phyloP scores from a whole-genome alignment of 2,797 vertebrate species.

The Neosilurus hyrtlii region DNA sequence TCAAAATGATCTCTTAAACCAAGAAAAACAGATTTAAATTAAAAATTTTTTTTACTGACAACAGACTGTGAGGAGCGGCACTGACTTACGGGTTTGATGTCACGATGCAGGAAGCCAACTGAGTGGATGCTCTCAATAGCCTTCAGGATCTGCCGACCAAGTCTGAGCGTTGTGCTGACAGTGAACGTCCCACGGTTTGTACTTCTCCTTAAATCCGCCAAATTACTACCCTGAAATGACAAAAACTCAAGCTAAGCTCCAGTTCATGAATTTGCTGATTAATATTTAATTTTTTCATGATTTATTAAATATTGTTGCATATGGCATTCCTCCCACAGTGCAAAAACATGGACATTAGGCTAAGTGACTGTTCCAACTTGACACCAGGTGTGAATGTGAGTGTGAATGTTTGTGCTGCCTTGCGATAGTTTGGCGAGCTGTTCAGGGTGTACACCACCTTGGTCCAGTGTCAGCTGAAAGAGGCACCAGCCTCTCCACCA shows the following conservation, averaged over 20 bases:
- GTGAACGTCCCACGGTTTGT: constrained; percentile 92
- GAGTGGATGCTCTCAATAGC: constrained; percentile 98
- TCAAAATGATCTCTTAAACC: neutral
- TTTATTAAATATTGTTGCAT: neutral
- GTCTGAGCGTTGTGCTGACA: constrained; percentile 90
- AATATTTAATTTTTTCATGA: neutral
- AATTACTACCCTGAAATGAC: constrained; percentile 85
- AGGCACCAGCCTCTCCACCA: too few relatives aligned
- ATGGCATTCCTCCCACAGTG: too few relatives aligned
- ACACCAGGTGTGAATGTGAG: too few relatives aligned
- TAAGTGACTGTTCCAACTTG: too few relatives aligned
- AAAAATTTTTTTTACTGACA: neutral
- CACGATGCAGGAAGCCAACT: constrained; percentile 94
- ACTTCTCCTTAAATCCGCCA: constrained; percentile 94
- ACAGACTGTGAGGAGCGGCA: neutral
- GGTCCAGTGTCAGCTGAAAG: too few relatives aligned
- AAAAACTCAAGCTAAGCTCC: neutral
- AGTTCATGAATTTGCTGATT: neutral
- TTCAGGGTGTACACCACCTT: too few relatives aligned
- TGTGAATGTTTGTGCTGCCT: too few relatives aligned
- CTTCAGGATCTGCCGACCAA: constrained; percentile 94
- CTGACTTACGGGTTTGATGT: constrained; percentile 92
- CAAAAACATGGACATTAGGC: too few relatives aligned
- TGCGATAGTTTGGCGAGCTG: too few relatives aligned
- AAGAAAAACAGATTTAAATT: neutral